Percentiles rank a stretch among this genome's conserved stretches.
Conservation (phyloP, 2,888 invertebrate species). For the Strigamia maritima region DNA sequence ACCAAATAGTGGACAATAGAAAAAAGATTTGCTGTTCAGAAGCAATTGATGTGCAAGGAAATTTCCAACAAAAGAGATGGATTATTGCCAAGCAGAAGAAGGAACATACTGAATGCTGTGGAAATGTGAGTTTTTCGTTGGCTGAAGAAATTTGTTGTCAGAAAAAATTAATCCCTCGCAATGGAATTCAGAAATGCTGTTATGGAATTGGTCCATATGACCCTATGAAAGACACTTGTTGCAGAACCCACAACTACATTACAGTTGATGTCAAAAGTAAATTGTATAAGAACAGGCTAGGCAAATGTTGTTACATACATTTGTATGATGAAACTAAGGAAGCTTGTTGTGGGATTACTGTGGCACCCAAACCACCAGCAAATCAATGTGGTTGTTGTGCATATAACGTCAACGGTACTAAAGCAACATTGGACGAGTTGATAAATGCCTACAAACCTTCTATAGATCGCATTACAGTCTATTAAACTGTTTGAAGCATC, state of each 20-base stretch:
- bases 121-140: background rate
- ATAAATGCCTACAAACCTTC: background rate
- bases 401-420: background rate
- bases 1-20: too few species aligned
- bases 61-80: too few species aligned
- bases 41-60: too few species aligned
- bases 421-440: background rate
- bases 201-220: background rate
- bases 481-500: too few species aligned
- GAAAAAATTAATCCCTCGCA: background rate
- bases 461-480: too few species aligned
- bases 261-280: background rate
- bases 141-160: background rate
- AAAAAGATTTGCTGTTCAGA: too few species aligned
- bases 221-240: background rate
- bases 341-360: background rate
- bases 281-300: background rate
- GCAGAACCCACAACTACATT: background rate
- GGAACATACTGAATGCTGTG: background rate
- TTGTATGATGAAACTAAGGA: background rate
- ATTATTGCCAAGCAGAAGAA: background rate
- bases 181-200: background rate
- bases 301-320: background rate
- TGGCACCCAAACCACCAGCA: background rate
- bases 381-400: background rate